Evolutionary conservation across 92 coral and sea anemone genomes (phyloP), one percentile per base, ranked within the genome.

Genomic region (Blastomussa wellsi): DNA sequence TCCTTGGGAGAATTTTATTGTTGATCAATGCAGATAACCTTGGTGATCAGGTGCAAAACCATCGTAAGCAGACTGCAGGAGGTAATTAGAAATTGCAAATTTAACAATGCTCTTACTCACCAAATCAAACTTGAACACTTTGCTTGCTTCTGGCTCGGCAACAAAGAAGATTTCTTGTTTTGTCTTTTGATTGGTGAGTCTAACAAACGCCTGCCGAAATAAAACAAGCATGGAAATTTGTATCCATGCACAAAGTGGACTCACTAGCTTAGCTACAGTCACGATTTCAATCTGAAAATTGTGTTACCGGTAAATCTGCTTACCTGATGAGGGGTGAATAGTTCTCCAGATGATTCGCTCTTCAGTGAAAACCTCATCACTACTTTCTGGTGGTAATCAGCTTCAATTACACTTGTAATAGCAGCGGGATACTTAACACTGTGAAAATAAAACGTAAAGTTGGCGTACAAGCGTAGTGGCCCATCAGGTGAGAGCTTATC

Each of bases 131-230:
- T 95, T 95, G 89, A 88, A 95, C 42, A 90, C 90, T 76, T 94
- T 95, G 92, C 92, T 92, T 37, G 92, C 66, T 67, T 95, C 98
- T 13, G 98, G 98, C 76, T 96, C 98, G 55, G 98, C 96, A 8
- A 96, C 98, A 76, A 96, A 96, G 96, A 94, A 96, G 53, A 96
- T 94, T 78, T 94, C 98, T 78, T 94, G 98, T 20, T 92, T 92
- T 47, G 98, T 92, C 64, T 95, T 92, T 76, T 83, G 86, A 92
- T 95, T 94, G 51, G 93, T 90, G 75, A 95, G 93, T 60, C 98
- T 82, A 22, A 95, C 98, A 85, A 95, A 95, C 0, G 98, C 95
- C 98, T 94, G 73, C 26, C 16, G 74, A 67, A 24, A 31, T 15
- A 47, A 87, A 39, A 70, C 32, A 74, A 5, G 29, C 19, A 29